A percentile compares a stretch with the other conserved stretches of the same genome.
phyloP scores from a whole-genome alignment of 92 coral and sea anemone species.

The Actinernus sp. region DNA sequence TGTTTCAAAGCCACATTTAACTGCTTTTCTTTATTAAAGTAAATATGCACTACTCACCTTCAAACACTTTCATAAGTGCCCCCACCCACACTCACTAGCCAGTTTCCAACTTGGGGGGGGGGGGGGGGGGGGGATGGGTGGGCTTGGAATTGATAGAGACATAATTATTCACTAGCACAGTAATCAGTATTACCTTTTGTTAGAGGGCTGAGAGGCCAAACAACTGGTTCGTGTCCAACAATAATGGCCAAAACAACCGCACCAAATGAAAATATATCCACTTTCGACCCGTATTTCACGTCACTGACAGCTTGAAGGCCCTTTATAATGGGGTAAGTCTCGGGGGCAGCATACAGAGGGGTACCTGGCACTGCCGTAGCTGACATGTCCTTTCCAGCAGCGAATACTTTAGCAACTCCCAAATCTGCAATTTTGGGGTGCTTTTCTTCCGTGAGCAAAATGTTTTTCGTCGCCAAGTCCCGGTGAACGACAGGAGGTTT shows the following conservation, averaged over 20 bases:
- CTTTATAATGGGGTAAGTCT: conserved; percentile 58
- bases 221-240: conserved; percentile 77
- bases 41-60: too few species aligned
- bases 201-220: conserved; percentile 62
- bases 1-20: too few species aligned
- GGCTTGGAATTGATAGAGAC: too few species aligned
- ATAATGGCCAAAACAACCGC: conserved; percentile 67
- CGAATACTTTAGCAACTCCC: conserved; percentile 79
- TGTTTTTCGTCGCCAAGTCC: conserved; percentile 78
- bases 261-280: conserved; percentile 84
- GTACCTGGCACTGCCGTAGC: conserved; percentile 82
- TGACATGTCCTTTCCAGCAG: conserved; percentile 63
- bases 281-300: conserved; percentile 74
- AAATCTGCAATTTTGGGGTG: conserved; percentile 84
- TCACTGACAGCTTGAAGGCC: conserved; percentile 16
- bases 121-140: too few species aligned
- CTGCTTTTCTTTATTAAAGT: too few species aligned
- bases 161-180: too few species aligned
- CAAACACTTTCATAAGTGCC: too few species aligned
- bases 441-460: conserved; percentile 52
- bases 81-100: too few species aligned
- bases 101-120: too few species aligned
- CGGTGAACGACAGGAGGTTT: conserved; percentile 70
- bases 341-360: conserved; percentile 84
- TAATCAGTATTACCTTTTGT: conserved; percentile 23